Conservation (phyloP, 2,888 invertebrate genomes). For the Hirudinaria manillensis region DNA sequence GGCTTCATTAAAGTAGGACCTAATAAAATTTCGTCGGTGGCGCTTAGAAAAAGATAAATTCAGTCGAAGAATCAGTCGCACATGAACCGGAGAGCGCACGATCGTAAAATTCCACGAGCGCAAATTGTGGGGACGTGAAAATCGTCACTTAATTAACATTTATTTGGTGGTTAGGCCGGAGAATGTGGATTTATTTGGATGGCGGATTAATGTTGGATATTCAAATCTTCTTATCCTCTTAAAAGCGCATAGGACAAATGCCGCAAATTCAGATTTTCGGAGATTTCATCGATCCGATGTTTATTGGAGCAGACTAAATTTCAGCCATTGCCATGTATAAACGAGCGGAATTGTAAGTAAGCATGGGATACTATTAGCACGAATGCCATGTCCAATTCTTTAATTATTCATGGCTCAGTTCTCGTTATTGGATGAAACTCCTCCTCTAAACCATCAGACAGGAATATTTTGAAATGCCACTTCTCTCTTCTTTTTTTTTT, state of each 20-base stretch:
- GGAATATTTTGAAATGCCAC: too few species aligned
- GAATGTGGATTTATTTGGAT: constrained; percentile 13
- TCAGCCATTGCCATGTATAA: not conserved
- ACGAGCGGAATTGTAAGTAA: not conserved
- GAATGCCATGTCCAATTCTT: constrained; percentile 4
- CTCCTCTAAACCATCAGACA: not conserved
- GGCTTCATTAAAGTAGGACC: too few species aligned
- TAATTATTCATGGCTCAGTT: not conserved
- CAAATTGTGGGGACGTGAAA: constrained; percentile 10
- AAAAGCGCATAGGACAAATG: not conserved
- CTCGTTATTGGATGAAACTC: constrained; percentile 1
- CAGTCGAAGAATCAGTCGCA: not conserved
- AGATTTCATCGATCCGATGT: not conserved
- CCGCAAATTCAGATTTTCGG: not conserved
- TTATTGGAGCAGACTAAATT: not conserved
- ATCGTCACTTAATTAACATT: constrained; percentile 12
- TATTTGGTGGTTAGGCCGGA: not conserved
- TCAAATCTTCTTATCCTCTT: constrained; percentile 8
- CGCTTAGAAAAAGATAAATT: constrained; percentile 7
- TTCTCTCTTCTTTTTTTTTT: too few species aligned
- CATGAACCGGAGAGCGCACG: not conserved
- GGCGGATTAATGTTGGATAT: constrained; percentile 3
- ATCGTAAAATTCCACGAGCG: constrained; percentile 1
- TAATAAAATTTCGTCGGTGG: constrained; percentile 4
- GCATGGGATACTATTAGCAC: not conserved